Base-by-base conservation (phyloP, 2,888 invertebrate species). In the Agrotis exclamationis region DNA sequence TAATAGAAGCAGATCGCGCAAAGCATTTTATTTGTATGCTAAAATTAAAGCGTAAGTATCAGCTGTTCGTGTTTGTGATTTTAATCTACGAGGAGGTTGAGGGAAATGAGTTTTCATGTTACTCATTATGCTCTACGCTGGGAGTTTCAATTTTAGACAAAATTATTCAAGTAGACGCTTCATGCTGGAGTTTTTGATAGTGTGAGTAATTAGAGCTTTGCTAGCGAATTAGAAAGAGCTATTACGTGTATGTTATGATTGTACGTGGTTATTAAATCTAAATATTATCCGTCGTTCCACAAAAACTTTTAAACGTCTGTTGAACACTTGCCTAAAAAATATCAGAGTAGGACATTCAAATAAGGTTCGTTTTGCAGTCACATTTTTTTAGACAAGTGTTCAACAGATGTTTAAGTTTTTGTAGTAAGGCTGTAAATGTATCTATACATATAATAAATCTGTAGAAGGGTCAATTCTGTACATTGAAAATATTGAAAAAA, bases 51-150 rank as follows among this genome's bases (percentile, higher is more conserved):
- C 47, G 18, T 28, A 13, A 28, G 58, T 44, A 76, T 76, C 65
- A 78, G 63, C 81, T 76, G 81, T 63, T 80, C 57, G 45, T 75
- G 44, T 69, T 80, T 65, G 69, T 57, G 54, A 24, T 64, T 80
- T 76, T 54, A 69, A 80, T 79, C n/a, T 24, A 50, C 51, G 60
- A 58, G 16, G 22, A 39, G 54, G 13, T 44, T 24, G 18, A 51
- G 16, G n/a, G n/a, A 80, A 66, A 80, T 70, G 22, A 59, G 54
- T 76, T 76, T 65, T 70, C 50, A 63, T 64, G 39, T 65, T 59
- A 45, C 44, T 70, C 54, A 53, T 62, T 63, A 63, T 18, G 39
- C 45, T 74, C 45, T 45, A 33, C 50, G 62, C 47, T 65, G 54
- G 65, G 33, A 70, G 51, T 70, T 60, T 63, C 16, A 60, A 51